phyloP scores from a whole-genome alignment of 2,888 invertebrate species.

The Euspilapteryx auroguttella region DNA sequence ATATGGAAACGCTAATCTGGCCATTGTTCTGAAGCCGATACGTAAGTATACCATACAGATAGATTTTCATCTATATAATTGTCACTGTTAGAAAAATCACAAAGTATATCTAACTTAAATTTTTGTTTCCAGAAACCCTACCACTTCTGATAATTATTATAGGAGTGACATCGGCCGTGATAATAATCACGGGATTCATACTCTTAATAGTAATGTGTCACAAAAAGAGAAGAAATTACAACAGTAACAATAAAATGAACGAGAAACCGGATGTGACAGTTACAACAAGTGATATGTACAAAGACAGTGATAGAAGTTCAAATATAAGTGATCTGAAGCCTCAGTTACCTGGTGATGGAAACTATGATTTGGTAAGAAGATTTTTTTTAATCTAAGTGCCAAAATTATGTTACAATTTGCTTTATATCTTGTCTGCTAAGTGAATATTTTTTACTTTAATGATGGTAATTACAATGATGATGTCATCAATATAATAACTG shows the following conservation, averaged over 20 bases:
- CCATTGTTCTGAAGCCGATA: conserved; percentile 82
- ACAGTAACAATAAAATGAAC: conserved; percentile 19
- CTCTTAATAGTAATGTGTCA: conserved; percentile 81
- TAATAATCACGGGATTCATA: conserved; percentile 80
- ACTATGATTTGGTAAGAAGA: conserved; percentile 71
- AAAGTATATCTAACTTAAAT: too few relatives aligned
- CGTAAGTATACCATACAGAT: conserved; percentile 73
- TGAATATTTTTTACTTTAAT: too few relatives aligned
- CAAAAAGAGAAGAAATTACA: conserved; percentile 60
- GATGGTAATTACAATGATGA: too few relatives aligned
- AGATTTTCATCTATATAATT: too few relatives aligned
- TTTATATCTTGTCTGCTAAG: too few relatives aligned
- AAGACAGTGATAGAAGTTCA: conserved; percentile 86
- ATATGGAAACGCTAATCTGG: conserved; percentile 82
- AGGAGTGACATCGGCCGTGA: conserved; percentile 81
- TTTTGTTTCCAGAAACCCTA: conserved; percentile 76
- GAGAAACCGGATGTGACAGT: conserved; percentile 63
- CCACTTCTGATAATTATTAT: conserved; percentile 82
- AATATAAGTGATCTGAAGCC: conserved; percentile 91
- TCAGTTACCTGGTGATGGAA: conserved; percentile 79
- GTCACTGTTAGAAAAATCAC: too few relatives aligned
- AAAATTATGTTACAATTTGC: not conserved
- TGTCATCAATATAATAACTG: too few relatives aligned
- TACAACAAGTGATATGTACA: conserved; percentile 48
- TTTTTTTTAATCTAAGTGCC: conserved; percentile 6